Evolutionary conservation across 2,888 invertebrate genomes (phyloP).

Genomic region (Brachyopa scutellaris): DNA sequence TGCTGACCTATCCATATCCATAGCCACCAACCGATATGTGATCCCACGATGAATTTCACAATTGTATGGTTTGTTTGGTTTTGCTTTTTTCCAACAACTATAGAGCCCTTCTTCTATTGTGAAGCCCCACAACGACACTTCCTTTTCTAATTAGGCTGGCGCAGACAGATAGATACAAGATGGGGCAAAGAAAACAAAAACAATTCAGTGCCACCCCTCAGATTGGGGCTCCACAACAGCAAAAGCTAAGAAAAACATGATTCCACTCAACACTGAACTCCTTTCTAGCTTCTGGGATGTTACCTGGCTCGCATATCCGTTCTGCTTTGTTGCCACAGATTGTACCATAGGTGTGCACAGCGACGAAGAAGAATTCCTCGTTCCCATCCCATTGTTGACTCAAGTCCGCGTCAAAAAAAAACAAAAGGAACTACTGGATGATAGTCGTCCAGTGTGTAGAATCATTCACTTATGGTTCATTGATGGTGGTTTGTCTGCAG

Average conservation of each 20-base stretch:
- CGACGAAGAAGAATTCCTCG: slow-evolving; percentile 16
- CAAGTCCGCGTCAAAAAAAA: no score
- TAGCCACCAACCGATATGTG: slow-evolving; percentile 14
- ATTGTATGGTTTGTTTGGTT: slow-evolving; percentile 13
- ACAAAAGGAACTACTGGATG: neutral
- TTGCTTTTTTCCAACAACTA: slow-evolving; percentile 21
- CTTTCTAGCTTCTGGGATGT: slow-evolving; percentile 30
- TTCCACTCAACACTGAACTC: slow-evolving; percentile 16
- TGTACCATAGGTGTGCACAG: neutral
- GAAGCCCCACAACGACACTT: slow-evolving; percentile 60
- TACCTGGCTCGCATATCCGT: slow-evolving; percentile 53
- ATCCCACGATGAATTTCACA: slow-evolving; percentile 44
- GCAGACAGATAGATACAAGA: slow-evolving; percentile 28
- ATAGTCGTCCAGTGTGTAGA: slow-evolving; percentile 17
- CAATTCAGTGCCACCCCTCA: neutral
- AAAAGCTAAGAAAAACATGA: slow-evolving; percentile 5
- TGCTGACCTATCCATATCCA: slow-evolving; percentile 49
- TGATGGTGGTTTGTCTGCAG: slow-evolving; percentile 55
- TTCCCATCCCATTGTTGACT: neutral
- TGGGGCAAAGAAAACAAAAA: slow-evolving; percentile 3
- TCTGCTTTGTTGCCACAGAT: slow-evolving; percentile 36
- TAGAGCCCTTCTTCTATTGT: slow-evolving; percentile 6
- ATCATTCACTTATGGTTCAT: slow-evolving; percentile 66
- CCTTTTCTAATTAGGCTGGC: slow-evolving; percentile 45
- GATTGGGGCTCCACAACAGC: slow-evolving; percentile 1